These are phyloP conservation scores for Molossus molossus DNA, from an alignment of 2,797 vertebrate species.

Conservation along the genomic window DNA sequence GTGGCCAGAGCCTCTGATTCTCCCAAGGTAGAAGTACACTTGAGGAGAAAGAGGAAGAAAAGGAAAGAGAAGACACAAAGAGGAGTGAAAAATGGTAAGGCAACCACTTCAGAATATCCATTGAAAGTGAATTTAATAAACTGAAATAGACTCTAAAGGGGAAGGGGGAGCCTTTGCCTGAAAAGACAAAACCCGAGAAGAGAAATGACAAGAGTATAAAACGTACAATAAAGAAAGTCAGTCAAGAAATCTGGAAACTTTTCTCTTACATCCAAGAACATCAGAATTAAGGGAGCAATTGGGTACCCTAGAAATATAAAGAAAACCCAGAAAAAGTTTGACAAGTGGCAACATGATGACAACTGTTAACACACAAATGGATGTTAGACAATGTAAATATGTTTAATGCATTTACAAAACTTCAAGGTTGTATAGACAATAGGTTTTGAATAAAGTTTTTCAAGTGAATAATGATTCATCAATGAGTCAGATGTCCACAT, in stretches of 20 bases:
- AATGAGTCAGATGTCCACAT: slow-evolving; percentile 45
- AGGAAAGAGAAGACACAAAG: slow-evolving; percentile 57
- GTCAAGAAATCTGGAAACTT: slow-evolving; percentile 38
- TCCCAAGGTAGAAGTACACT: slow-evolving; percentile 74
- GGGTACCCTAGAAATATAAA: background rate
- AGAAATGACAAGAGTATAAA: slow-evolving; percentile 45
- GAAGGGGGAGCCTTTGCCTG: background rate
- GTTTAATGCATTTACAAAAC: background rate
- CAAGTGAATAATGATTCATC: slow-evolving; percentile 47
- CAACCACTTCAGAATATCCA: slow-evolving; percentile 17
- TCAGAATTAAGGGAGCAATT: background rate
- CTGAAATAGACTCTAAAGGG: slow-evolving; percentile 9
- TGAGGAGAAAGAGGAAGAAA: slow-evolving; percentile 68
- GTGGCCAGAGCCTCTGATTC: slow-evolving; percentile 51
- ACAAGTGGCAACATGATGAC: background rate
- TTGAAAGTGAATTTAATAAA: slow-evolving; percentile 67
- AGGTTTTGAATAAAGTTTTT: background rate
- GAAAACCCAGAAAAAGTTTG: slow-evolving; percentile 38
- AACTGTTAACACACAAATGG: background rate
- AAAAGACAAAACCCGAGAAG: slow-evolving; percentile 63
- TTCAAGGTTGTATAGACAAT: background rate
- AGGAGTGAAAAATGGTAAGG: slow-evolving; percentile 68
- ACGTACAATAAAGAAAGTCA: slow-evolving; percentile 51
- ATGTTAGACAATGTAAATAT: slow-evolving; percentile 43
- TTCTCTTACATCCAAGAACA: slow-evolving; percentile 3